A percentile compares a stretch with the other conserved stretches of the same genome.
Evolutionary conservation across 2,797 vertebrate species (phyloP).

Genomic region (Falco columbarius): DNA sequence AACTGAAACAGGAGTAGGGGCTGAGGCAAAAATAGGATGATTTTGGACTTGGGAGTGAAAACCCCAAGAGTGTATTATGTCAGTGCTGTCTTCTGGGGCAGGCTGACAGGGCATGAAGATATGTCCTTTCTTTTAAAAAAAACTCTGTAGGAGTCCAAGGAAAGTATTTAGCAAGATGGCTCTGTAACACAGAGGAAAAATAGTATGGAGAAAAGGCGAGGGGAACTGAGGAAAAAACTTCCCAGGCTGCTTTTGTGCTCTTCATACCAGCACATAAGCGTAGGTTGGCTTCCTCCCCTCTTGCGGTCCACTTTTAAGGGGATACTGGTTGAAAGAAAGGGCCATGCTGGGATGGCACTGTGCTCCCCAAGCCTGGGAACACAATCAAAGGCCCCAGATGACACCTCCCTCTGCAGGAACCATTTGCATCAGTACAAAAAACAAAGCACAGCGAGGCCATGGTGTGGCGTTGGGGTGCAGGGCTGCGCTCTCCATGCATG

Average conservation of each 20-base stretch:
- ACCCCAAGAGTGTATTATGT: neutral
- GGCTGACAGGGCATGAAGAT: neutral
- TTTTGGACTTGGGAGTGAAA: neutral
- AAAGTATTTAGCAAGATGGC: neutral
- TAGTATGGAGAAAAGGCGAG: neutral
- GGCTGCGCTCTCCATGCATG: rapidly evolving
- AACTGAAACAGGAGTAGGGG: neutral
- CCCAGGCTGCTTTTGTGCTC: neutral
- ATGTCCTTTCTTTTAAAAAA: neutral
- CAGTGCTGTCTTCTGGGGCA: neutral
- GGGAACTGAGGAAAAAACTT: neutral
- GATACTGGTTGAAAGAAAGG: neutral
- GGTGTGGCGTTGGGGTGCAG: neutral
- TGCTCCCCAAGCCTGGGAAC: neutral
- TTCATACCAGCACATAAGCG: neutral
- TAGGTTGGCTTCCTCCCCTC: neutral
- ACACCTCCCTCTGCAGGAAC: neutral
- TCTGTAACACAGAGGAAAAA: neutral
- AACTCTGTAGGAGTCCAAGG: neutral
- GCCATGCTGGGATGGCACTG: neutral
- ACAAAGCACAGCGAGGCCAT: rapidly evolving
- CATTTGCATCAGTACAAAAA: neutral
- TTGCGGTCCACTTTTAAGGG: neutral
- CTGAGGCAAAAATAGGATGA: neutral
- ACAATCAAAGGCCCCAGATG: neutral